Base-by-base conservation (phyloP, 2,113 vertebrate species). In the Mustela nigripes region DNA sequence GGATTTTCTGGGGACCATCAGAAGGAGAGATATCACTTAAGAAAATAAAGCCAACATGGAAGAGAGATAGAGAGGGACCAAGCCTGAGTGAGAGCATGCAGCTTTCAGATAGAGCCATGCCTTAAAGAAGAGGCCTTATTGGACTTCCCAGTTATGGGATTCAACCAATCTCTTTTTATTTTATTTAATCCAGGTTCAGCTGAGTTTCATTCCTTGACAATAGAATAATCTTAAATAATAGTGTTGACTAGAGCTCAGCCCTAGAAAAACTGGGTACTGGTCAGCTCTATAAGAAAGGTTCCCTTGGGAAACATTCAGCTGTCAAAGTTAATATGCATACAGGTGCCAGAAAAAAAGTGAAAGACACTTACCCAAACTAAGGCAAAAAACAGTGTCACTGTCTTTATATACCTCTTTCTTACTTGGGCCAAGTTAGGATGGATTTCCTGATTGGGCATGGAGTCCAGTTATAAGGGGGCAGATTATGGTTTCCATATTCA, bases 401-500 rank as follows among this genome's bases (percentile, higher is more conserved):
- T 53, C 69, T 74, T 60, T 26, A 6, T 69, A 7, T 7, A 8
- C 6, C n/a, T 92, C 26, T 21, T 22, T 92, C 26, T 21, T 26
- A 19, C 11, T 15, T 18, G 33, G 48, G 28, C 76, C 74, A 88
- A 11, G 56, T 10, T 39, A 21, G 39, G 19, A 7, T 11, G 5
- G 9, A 31, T 19, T 15, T 69, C 36, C 33, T 53, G 33, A 33
- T 36, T 21, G 62, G 60, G 31, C 24, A 24, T 19, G 63, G 45
- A 33, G 16, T 11, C 74, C 24, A n/a, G 12, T 33, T 24, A 15
- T 2, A 69, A 69, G 67, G 39, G 5, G 2, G 14, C 5, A 50
- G 33, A 7, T 0, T 0, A 1, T 18, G 33, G 7, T 24, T 63
- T 33, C 84, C 31, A 11, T 1, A 0, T 9, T 60, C 31, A 26